Evolutionary conservation across 2,113 vertebrate species (phyloP).

Genomic region (Caranx melampygus): DNA sequence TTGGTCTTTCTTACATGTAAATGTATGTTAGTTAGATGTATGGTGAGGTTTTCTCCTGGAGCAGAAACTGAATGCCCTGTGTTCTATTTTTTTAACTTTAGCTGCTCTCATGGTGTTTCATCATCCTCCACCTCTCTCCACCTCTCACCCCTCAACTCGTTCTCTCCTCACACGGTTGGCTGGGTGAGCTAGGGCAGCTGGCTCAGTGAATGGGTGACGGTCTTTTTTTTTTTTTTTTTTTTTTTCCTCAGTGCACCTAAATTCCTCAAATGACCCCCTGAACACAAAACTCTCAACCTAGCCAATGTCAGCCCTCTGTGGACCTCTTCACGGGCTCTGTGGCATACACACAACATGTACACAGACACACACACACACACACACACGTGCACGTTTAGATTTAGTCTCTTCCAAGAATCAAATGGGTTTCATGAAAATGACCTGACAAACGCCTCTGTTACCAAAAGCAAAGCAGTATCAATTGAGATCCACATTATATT

Average conservation of each 20-base stretch:
- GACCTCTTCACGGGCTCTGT: too few relatives aligned
- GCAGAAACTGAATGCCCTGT: too few relatives aligned
- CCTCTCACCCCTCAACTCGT: not conserved
- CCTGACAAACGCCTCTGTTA: conserved; percentile 1
- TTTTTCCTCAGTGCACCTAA: not conserved
- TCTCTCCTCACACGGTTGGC: conserved; percentile 5
- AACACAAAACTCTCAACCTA: not conserved
- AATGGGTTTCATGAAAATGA: conserved; percentile 18
- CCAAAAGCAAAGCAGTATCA: conserved; percentile 6
- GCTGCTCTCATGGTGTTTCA: not conserved
- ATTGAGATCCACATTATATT: conserved; percentile 13
- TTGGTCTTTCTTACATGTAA: too few relatives aligned
- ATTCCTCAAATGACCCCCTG: too few relatives aligned
- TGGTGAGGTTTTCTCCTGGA: too few relatives aligned
- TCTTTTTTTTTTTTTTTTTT: not conserved
- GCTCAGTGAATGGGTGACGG: not conserved
- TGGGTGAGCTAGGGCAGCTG: not conserved
- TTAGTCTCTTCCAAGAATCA: not conserved
- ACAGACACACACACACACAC: conserved; percentile 1
- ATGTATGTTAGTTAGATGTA: too few relatives aligned
- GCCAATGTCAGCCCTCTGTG: not conserved
- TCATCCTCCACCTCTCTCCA: not conserved
- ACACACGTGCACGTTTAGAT: not conserved
- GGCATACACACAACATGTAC: not conserved
- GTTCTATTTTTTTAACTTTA: not conserved